Evolutionary conservation across 2,113 vertebrate genomes (phyloP).

Genomic region (Cettia cetti): DNA sequence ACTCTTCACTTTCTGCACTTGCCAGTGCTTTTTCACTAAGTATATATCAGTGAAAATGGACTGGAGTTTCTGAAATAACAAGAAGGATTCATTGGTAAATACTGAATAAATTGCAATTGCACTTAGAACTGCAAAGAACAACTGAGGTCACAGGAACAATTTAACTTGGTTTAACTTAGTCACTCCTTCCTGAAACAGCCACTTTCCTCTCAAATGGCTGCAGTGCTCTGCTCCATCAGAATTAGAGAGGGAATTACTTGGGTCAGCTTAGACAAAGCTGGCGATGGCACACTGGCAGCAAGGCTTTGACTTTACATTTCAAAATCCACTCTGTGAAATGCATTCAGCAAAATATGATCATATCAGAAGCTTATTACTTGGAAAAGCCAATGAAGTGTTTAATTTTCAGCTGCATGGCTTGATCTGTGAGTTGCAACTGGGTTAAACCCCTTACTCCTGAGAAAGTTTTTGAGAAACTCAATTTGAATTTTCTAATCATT

Average conservation of each 20-base stretch:
- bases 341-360: neutral
- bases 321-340: neutral
- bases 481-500: neutral
- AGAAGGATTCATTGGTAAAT: neutral
- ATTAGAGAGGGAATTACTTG: neutral
- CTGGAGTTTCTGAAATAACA: neutral
- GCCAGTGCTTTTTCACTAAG: neutral
- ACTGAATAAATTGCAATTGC: neutral
- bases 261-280: slow-evolving; percentile 14
- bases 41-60: neutral
- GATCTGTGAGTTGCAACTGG: neutral
- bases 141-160: neutral
- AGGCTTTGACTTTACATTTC: slow-evolving; percentile 23
- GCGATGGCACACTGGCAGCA: neutral
- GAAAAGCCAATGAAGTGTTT: neutral
- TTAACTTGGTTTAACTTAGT: neutral
- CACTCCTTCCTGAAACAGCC: neutral
- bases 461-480: neutral
- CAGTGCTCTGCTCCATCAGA: neutral
- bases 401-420: neutral
- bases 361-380: neutral
- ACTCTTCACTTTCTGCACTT: slow-evolving; percentile 7
- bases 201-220: neutral
- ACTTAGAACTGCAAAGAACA: neutral
- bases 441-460: neutral